Evolutionary conservation across 2,797 vertebrate species (phyloP).

Genomic region (Eulemur mongoz): DNA sequence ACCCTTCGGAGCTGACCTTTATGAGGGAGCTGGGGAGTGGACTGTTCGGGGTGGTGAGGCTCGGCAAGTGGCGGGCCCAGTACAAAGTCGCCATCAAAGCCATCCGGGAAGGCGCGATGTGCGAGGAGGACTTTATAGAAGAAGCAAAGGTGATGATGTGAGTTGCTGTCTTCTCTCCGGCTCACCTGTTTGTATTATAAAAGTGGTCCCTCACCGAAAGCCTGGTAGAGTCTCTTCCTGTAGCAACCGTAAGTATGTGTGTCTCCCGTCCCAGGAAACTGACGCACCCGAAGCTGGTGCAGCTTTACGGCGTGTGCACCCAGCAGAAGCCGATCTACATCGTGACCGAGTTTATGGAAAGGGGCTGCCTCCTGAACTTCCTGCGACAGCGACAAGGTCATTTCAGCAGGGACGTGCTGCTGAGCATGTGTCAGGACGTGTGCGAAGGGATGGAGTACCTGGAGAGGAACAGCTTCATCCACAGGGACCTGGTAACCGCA

Average conservation of each 20-base stretch:
- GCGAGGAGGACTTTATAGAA: slow-evolving; percentile 97
- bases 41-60: slow-evolving; percentile 88
- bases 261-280: slow-evolving; percentile 89
- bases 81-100: slow-evolving; percentile 97
- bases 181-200: neutral
- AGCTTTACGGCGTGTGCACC: slow-evolving; percentile 95
- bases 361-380: slow-evolving; percentile 93
- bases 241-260: neutral
- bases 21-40: slow-evolving; percentile 90
- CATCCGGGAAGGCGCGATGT: slow-evolving; percentile 94
- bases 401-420: slow-evolving; percentile 86
- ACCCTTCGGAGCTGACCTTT: slow-evolving; percentile 89
- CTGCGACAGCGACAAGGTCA: slow-evolving; percentile 90
- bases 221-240: neutral
- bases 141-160: slow-evolving; percentile 99
- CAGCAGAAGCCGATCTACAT: slow-evolving; percentile 95
- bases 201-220: neutral
- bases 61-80: slow-evolving; percentile 90
- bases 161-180: slow-evolving; percentile 66
- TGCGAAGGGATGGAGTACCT: slow-evolving; percentile 95
- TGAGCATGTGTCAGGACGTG: slow-evolving; percentile 93
- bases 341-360: slow-evolving; percentile 96
- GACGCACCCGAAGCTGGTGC: slow-evolving; percentile 94
- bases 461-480: slow-evolving; percentile 93
- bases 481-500: slow-evolving; percentile 93